A percentile compares a stretch with the other conserved stretches of the same genome.
phyloP scores from a whole-genome alignment of 2,888 invertebrate genomes.

The Amphipoea lucens region DNA sequence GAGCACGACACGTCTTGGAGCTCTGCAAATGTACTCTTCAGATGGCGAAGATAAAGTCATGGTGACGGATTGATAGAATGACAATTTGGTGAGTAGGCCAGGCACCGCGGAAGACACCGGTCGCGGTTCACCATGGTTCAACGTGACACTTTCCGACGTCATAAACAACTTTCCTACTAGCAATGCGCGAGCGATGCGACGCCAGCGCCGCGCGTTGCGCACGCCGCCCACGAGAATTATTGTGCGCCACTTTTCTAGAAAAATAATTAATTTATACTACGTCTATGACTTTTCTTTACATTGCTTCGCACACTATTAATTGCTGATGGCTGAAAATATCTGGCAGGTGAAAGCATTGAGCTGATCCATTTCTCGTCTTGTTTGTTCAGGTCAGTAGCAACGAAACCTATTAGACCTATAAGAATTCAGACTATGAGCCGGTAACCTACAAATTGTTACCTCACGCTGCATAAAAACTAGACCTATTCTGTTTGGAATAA shows the following conservation, averaged over 20 bases:
- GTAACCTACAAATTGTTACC: constrained; percentile 62
- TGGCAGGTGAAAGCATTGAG: constrained; percentile 47
- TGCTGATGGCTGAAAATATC: constrained; percentile 66
- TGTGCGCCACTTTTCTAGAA: constrained; percentile 85
- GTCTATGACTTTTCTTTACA: constrained; percentile 80
- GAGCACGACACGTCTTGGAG: constrained; percentile 73
- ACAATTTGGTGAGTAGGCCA: constrained; percentile 90
- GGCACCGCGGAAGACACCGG: constrained; percentile 85
- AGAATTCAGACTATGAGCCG: constrained; percentile 54
- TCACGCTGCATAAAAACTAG: constrained; percentile 42
- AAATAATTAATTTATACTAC: constrained; percentile 81
- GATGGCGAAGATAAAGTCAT: constrained; percentile 86
- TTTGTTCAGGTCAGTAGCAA: constrained; percentile 37
- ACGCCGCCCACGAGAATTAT: constrained; percentile 76
- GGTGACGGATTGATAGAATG: constrained; percentile 89
- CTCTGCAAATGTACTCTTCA: constrained; percentile 76
- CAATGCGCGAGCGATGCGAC: constrained; percentile 83
- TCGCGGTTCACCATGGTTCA: constrained; percentile 89
- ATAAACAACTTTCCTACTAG: constrained; percentile 90
- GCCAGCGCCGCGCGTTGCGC: constrained; percentile 77
- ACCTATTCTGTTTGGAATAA: constrained; percentile 43
- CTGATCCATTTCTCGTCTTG: constrained; percentile 42
- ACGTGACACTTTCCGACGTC: constrained; percentile 90
- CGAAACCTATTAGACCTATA: constrained; percentile 51
- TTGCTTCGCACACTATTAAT: constrained; percentile 73